phyloP scores from a whole-genome alignment of 1,140 invertebrate genomes.

The Listronotus bonariensis region DNA sequence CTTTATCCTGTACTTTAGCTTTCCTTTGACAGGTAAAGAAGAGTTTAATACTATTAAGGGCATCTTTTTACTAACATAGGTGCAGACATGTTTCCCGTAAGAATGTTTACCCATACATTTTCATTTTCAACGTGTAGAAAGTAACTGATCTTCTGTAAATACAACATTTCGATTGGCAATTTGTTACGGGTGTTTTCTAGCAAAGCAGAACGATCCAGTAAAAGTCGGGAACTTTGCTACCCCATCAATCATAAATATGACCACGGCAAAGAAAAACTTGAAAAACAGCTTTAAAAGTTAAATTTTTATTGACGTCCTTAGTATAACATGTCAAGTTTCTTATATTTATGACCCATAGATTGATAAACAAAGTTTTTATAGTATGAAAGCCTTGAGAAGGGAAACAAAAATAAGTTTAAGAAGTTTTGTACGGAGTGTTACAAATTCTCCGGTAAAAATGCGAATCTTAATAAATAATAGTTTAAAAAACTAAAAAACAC shows the following conservation, averaged over 20 bases:
- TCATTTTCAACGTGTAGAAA: constrained; percentile 1
- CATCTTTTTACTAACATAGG: neutral
- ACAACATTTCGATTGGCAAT: neutral
- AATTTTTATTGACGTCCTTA: constrained; percentile 13
- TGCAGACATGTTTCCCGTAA: no score
- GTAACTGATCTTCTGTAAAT: constrained; percentile 10
- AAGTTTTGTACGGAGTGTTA: no score
- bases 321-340: constrained; percentile 4
- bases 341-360: constrained; percentile 6
- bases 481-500: no score
- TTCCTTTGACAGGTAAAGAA: neutral
- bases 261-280: constrained; percentile 8
- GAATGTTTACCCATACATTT: constrained; percentile 6
- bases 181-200: neutral
- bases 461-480: no score
- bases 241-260: constrained; percentile 12
- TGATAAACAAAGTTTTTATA: constrained; percentile 10
- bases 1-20: no score
- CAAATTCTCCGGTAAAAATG: no score
- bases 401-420: no score
- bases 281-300: constrained; percentile 11
- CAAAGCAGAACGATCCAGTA: neutral
- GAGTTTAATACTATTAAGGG: neutral
- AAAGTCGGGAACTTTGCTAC: constrained; percentile 9
- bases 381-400: no score